Conservation (phyloP, 2,113 vertebrate genomes). For the Spea bombifrons region DNA sequence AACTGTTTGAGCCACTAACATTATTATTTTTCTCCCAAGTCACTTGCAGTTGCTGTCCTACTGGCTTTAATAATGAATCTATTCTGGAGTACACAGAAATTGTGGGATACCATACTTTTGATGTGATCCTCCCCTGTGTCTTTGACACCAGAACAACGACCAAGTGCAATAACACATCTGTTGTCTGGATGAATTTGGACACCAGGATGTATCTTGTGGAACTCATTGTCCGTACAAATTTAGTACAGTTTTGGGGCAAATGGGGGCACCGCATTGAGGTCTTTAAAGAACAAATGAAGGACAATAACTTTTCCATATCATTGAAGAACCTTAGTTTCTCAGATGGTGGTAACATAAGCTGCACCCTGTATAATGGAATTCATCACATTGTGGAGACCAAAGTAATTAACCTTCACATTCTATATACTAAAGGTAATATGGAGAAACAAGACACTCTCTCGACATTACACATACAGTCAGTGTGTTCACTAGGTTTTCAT, state of each 20-base stretch:
- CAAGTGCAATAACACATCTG: slow-evolving; percentile 2
- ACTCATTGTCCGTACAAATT: background rate
- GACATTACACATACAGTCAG: no score
- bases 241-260: background rate
- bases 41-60: background rate
- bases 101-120: background rate
- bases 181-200: background rate
- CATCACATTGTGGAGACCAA: background rate
- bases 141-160: background rate
- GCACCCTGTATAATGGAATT: background rate
- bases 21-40: background rate
- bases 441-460: no score
- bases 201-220: background rate
- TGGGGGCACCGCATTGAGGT: background rate
- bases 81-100: background rate
- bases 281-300: background rate
- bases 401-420: background rate
- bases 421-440: background rate
- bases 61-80: background rate
- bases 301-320: background rate
- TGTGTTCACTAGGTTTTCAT: no score
- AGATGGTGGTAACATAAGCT: background rate
- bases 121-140: background rate
- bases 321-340: background rate
- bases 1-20: background rate